Evolutionary conservation across 1,140 invertebrate species (phyloP).

Genomic region (Dolichoris vasculosae): DNA sequence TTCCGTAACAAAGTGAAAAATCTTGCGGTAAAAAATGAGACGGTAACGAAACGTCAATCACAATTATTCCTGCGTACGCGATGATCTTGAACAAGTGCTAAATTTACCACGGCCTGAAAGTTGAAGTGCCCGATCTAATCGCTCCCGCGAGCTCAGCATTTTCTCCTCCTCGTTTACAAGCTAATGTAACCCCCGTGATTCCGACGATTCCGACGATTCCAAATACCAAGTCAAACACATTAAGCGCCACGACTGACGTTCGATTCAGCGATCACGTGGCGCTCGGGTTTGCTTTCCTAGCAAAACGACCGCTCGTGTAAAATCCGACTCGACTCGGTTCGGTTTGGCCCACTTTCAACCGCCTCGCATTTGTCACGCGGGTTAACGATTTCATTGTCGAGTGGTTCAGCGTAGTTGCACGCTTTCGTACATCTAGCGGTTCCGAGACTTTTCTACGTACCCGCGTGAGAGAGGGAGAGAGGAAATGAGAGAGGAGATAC

Average conservation of each 20-base stretch:
- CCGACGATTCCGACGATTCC: too few species aligned
- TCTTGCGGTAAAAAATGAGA: background rate
- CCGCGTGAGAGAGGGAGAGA: background rate
- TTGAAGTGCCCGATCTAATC: background rate
- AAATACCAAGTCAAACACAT: too few species aligned
- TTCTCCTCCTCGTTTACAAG: background rate
- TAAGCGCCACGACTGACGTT: too few species aligned
- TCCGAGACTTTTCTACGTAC: too few species aligned
- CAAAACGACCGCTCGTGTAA: background rate
- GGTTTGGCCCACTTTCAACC: conserved; percentile 24
- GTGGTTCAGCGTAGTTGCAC: too few species aligned
- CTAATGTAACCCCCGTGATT: too few species aligned
- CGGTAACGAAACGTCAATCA: background rate
- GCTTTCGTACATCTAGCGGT: too few species aligned
- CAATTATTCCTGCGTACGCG: background rate
- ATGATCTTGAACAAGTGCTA: background rate
- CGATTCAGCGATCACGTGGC: too few species aligned
- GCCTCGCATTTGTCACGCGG: conserved; percentile 18
- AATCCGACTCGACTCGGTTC: background rate
- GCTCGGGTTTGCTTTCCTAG: background rate
- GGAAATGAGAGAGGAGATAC: too few species aligned
- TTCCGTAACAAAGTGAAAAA: background rate
- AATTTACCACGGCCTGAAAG: background rate
- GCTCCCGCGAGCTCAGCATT: background rate
- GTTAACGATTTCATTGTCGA: conserved; percentile 32